These are phyloP conservation scores for Sipha flava DNA, from an alignment of 1,140 invertebrate species.

Conservation along the genomic window DNA sequence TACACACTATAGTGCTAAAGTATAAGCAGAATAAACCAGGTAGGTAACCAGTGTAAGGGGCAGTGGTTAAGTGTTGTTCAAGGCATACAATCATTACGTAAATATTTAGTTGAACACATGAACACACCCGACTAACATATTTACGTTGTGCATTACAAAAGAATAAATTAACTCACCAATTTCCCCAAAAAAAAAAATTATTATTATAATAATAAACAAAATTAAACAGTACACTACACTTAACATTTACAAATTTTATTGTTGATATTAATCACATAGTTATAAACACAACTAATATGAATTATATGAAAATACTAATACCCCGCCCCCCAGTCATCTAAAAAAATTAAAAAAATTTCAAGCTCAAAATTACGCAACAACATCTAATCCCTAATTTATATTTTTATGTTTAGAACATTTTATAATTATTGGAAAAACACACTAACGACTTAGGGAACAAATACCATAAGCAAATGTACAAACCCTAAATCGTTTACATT, in stretches of 20 bases:
- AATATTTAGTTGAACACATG: slow-evolving; percentile 2
- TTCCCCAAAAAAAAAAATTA: neutral
- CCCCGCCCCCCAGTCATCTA: neutral
- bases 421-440: slow-evolving; percentile 3
- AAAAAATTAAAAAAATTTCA: neutral
- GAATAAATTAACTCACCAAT: neutral
- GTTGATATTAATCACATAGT: slow-evolving; percentile 26
- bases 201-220: neutral
- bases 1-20: slow-evolving; percentile 9
- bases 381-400: slow-evolving; percentile 8
- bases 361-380: slow-evolving; percentile 25
- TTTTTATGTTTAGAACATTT: neutral
- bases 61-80: slow-evolving; percentile 25
- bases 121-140: slow-evolving; percentile 12
- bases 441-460: neutral
- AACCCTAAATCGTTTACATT: neutral
- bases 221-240: neutral
- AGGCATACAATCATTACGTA: neutral
- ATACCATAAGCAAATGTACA: neutral
- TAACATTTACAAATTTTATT: slow-evolving; percentile 8
- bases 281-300: slow-evolving; percentile 17
- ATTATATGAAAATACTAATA: slow-evolving; percentile 19
- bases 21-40: slow-evolving; percentile 18
- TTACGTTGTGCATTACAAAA: slow-evolving; percentile 10
- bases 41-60: neutral